phyloP scores from a whole-genome alignment of 2,888 invertebrate species.

The Aethes cnicana region DNA sequence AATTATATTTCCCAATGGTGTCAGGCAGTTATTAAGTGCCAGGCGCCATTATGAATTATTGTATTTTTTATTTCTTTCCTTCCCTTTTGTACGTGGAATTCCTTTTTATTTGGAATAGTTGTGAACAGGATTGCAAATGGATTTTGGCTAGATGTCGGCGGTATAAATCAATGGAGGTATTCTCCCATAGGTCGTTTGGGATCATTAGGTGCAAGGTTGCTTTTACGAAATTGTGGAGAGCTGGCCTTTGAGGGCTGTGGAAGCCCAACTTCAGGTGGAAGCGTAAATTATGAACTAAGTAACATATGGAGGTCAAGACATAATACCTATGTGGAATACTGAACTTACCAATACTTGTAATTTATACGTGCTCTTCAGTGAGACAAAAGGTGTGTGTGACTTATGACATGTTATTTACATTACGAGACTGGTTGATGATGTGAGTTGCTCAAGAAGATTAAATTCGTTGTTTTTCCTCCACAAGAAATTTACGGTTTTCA shows the following conservation, averaged over 20 bases:
- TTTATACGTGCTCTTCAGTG: too few species aligned
- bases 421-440: too few species aligned
- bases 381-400: too few species aligned
- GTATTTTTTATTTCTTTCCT: conserved; percentile 75
- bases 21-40: conserved; percentile 83
- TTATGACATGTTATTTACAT: too few species aligned
- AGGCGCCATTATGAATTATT: conserved; percentile 83
- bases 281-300: too few species aligned
- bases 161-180: conserved; percentile 55
- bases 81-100: conserved; percentile 72
- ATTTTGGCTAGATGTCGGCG: conserved; percentile 51
- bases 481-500: too few species aligned
- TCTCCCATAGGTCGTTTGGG: conserved; percentile 45
- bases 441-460: too few species aligned
- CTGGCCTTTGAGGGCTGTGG: conserved; percentile 2
- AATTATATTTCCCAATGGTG: conserved; percentile 83
- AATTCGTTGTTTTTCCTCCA: too few species aligned
- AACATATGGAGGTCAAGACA: too few species aligned
- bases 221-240: conserved; percentile 33
- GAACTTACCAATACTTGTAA: too few species aligned
- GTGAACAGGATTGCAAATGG: conserved; percentile 66
- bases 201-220: conserved; percentile 42
- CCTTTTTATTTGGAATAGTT: conserved; percentile 77
- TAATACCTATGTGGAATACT: too few species aligned
- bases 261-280: too few species aligned